Base-by-base conservation (phyloP, 2,888 invertebrate genomes). In the Chesias legatella region DNA sequence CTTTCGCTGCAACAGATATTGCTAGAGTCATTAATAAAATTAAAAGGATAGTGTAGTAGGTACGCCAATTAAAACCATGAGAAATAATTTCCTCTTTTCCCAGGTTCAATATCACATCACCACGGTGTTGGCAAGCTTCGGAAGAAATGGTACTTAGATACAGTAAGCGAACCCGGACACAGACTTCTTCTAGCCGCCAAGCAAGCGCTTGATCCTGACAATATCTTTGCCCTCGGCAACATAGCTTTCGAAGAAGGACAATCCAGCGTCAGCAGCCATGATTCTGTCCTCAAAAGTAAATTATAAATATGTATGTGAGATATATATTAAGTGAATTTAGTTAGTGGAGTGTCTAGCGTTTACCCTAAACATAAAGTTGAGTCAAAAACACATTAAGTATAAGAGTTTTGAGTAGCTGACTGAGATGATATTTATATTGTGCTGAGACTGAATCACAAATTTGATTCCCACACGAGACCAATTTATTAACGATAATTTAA, bases 91-190 rank as follows among this genome's bases (percentile, higher is more conserved):
- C 1, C 17, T 41, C 33, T 29, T 28, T 36, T 60, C 53, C 8
- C 70, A 89, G 91, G 91, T 10, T 97, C 97, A 53, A 91, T 99
- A 57, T 98, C 98, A 0, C 98, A 98, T 81, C 98, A 98, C 77
- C 98, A 98, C 73, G 98, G 98, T 0, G 94, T 99, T 7, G 99
- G 99, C 0, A 99, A 99, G 79, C 89, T 95, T 41, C 91, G 99
- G 9, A 94, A 94, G 56, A 92, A 92, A 60, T 99, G 97, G 95
- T 94, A 98, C 73, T 88, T 91, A 3, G 88, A 91, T 37, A 95
- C 97, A 0, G 94, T 99, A 1, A 97, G 98, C 6, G 89, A 92
- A 10, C 90, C 94, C 0, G 98, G 98, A 0, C 89, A 94, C 0
- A 90, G 90, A 6, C 86, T 98, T 8, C 92, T 96, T 58, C 80